Evolutionary conservation across 2,113 vertebrate genomes (phyloP).

Genomic region (Trematocara macrostoma): DNA sequence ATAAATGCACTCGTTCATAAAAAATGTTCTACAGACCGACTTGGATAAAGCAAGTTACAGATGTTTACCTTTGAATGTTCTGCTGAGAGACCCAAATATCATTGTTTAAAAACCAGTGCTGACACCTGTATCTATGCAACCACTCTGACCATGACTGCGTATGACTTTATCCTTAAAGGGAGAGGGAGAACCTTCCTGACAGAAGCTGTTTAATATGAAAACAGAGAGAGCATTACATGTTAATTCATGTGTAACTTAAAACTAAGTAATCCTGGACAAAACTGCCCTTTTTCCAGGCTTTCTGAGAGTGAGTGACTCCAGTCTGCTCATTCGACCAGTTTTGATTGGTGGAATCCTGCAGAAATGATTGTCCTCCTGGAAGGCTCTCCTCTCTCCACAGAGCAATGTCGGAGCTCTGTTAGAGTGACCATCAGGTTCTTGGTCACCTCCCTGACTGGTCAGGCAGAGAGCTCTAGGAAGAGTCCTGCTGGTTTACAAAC

Average conservation of each 20-base stretch:
- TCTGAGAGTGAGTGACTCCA: not conserved
- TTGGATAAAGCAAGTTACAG: not conserved
- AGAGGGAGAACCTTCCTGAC: not conserved
- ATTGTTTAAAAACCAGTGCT: not conserved
- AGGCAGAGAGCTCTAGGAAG: not conserved
- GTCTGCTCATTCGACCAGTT: not conserved
- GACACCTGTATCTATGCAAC: not conserved
- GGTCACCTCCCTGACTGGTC: not conserved
- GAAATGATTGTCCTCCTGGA: not conserved
- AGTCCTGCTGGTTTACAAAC: not conserved
- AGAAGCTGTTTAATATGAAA: not conserved
- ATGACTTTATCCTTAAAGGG: not conserved
- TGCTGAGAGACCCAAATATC: not conserved
- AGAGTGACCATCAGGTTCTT: not conserved
- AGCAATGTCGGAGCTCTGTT: rapidly evolving
- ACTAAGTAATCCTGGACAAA: not conserved
- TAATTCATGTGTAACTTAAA: not conserved
- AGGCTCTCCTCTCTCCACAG: not conserved
- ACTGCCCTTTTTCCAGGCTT: not conserved
- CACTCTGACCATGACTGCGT: not conserved
- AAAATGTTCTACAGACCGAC: not conserved
- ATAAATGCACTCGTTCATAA: not conserved
- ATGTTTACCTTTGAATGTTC: not conserved
- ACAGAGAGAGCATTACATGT: not conserved
- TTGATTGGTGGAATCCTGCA: not conserved